phyloP scores from a whole-genome alignment of 2,888 invertebrate species.

The Pterobdella sp. region DNA sequence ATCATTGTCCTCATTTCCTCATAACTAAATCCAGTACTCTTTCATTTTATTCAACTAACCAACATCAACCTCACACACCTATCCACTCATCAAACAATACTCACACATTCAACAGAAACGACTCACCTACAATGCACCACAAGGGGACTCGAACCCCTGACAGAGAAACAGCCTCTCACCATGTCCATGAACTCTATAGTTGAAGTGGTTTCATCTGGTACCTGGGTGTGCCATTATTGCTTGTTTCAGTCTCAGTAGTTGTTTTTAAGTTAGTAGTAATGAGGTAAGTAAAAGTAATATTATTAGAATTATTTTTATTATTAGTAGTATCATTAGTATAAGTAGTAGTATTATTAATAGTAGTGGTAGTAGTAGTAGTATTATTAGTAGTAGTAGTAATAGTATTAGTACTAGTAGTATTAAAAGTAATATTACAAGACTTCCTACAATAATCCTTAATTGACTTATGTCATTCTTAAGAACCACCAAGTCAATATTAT shows the following conservation, averaged over 20 bases:
- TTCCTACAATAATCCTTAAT: not conserved
- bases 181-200: slow-evolving; percentile 33
- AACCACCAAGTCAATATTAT: no score
- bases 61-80: not conserved
- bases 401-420: not conserved
- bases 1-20: no score
- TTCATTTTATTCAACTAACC: not conserved
- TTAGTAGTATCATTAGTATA: not conserved
- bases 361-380: not conserved
- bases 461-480: not conserved
- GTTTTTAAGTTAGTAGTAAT: not conserved
- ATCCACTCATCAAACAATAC: not conserved
- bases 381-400: not conserved
- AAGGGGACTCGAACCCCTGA: slow-evolving; percentile 59
- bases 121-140: slow-evolving; percentile 81
- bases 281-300: not conserved
- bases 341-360: not conserved
- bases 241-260: not conserved
- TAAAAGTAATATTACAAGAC: not conserved
- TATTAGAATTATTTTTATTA: not conserved
- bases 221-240: not conserved
- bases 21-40: no score
- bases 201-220: slow-evolving; percentile 64
- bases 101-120: not conserved
- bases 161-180: slow-evolving; percentile 28